Base-by-base conservation (phyloP, 2,888 invertebrate species). In the Cosmopolites sordidus region DNA sequence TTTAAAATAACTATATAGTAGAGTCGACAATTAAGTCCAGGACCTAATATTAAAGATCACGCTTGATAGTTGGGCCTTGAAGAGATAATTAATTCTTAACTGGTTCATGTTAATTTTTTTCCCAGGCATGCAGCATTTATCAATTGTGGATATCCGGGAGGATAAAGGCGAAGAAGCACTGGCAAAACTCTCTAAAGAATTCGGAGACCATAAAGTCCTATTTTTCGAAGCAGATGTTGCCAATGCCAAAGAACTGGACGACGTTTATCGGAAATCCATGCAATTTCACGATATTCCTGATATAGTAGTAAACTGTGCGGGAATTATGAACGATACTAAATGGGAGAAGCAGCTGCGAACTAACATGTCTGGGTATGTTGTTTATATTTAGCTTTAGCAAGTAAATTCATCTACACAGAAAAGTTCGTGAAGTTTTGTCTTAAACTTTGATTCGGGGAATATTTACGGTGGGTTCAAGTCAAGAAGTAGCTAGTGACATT, bases 141-240 rank as follows among this genome's bases (percentile, higher is more conserved):
- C 55, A 0, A 58, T 58, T 30, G 39, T 56, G 8, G 87, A 87
- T 69, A 80, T 83, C 51, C 82, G 86, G 63, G 77, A 78, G 3
- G 81, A 81, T 59, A 78, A 79, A 43, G 85, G 84, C 2, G 83
- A 84, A 60, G 79, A 81, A 64, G 77, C 84, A 16, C 76, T 79
- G 1, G 80, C 81, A 56, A 79, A 79, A 53, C 72, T 87, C n/a
- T 77, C 79, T 11, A 75, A 79, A 16, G 80, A 83, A 66, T 84
- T 82, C 66, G 86, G 87, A 16, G 79, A 84, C 58, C 83, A 84
- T 64, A 82, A 79, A 60, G 82, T 84, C 1, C 71, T 86, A 51
- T 86, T 84, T 66, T 83, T 84, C 60, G 82, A 83, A 58, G 85
- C 85, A 62, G 87, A 87, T 66, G 86, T 86, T 58, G 84, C 86